Conservation (phyloP, 2,113 vertebrate species). For the Glareola pratincola region DNA sequence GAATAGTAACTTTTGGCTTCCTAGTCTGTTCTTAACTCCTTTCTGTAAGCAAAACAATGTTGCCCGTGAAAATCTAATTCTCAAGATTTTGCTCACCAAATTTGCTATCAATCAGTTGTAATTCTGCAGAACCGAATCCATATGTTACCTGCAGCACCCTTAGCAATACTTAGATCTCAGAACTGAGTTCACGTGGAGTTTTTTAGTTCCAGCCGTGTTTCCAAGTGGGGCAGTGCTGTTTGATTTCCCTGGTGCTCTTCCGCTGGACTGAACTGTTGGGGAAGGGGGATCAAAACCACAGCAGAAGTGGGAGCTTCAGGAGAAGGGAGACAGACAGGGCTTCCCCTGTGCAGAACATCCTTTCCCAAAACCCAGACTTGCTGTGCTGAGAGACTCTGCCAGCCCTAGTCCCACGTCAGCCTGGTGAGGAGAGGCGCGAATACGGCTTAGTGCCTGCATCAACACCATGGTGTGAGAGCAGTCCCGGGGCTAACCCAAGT, state of each 20-base stretch:
- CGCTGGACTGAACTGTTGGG: neutral
- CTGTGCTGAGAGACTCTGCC: neutral
- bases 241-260: neutral
- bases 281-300: neutral
- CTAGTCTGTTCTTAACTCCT: neutral
- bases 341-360: neutral
- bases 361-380: neutral
- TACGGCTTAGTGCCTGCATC: neutral
- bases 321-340: neutral
- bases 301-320: neutral
- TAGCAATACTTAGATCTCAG: neutral
- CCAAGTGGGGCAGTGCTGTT: neutral
- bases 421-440: neutral
- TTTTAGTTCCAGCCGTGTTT: neutral
- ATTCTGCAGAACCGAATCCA: neutral
- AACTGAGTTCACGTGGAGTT: neutral
- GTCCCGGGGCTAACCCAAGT: neutral
- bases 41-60: neutral
- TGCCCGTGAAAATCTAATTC: neutral
- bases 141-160: neutral
- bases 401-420: neutral
- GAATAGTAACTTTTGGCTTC: neutral
- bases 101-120: neutral
- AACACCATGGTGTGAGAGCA: neutral
- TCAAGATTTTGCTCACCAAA: neutral